Evolutionary conservation across 2,888 invertebrate genomes (phyloP).

Genomic region (Reticulitermes lucifugus): DNA sequence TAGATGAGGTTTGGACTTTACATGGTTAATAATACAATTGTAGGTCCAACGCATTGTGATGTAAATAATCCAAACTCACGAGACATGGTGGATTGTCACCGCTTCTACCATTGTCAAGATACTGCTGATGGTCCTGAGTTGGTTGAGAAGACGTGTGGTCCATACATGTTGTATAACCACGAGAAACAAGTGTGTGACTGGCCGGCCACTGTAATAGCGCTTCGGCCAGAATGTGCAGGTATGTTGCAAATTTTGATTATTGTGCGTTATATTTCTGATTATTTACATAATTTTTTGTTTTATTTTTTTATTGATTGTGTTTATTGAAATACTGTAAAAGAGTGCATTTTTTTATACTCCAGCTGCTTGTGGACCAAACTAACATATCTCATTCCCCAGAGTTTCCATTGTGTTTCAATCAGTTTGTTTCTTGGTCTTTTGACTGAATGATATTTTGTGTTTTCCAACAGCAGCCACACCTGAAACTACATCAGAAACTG

Average conservation of each 20-base stretch:
- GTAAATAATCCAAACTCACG: constrained; percentile 67
- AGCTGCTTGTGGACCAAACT: too few relatives aligned
- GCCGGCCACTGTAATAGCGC: constrained; percentile 68
- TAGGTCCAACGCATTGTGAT: constrained; percentile 29
- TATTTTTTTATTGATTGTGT: too few relatives aligned
- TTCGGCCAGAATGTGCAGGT: constrained; percentile 71
- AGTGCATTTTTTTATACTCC: too few relatives aligned
- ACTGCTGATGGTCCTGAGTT: constrained; percentile 63
- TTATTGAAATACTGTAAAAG: too few relatives aligned
- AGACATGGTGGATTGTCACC: constrained; percentile 74
- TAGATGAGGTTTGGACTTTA: too few relatives aligned
- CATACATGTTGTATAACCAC: constrained; percentile 76
- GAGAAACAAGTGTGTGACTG: constrained; percentile 73
- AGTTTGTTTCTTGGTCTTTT: too few relatives aligned
- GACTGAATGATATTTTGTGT: too few relatives aligned
- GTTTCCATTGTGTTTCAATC: too few relatives aligned
- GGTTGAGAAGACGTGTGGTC: constrained; percentile 75
- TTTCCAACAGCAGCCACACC: neutral
- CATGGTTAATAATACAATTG: neutral
- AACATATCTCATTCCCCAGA: too few relatives aligned
- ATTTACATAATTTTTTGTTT: neutral
- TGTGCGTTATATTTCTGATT: neutral
- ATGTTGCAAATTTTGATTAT: neutral
- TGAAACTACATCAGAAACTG: constrained; percentile 51
- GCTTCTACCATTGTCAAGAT: constrained; percentile 75